Evolutionary conservation across 2,888 invertebrate species (phyloP).

Genomic region (Eustalomyia histrio): DNA sequence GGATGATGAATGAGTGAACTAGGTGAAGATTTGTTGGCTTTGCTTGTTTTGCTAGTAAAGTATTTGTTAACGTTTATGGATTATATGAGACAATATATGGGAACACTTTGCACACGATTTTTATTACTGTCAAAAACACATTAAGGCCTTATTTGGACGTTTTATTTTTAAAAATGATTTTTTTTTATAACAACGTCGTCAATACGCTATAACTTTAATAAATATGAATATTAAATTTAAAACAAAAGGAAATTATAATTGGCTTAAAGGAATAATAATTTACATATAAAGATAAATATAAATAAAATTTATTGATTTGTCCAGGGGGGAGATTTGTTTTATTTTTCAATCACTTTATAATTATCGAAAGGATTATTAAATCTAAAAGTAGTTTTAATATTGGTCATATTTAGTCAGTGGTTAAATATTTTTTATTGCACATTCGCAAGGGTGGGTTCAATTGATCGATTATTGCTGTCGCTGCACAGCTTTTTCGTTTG

Average conservation of each 20-base stretch:
- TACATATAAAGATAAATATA: neutral
- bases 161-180: neutral
- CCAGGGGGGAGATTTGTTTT: too few relatives aligned
- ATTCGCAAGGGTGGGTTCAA: conserved; percentile 64
- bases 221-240: neutral
- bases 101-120: conserved; percentile 49
- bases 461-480: conserved; percentile 61
- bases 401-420: conserved; percentile 34
- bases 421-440: conserved; percentile 28
- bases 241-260: neutral
- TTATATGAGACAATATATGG: conserved; percentile 24
- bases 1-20: conserved; percentile 41
- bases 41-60: neutral
- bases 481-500: conserved; percentile 17
- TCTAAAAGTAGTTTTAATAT: neutral
- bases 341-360: too few relatives aligned
- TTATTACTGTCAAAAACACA: conserved; percentile 43
- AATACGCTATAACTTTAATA: conserved; percentile 20
- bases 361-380: too few relatives aligned
- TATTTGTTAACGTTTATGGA: neutral
- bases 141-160: conserved; percentile 56
- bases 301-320: too few relatives aligned
- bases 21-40: conserved; percentile 42
- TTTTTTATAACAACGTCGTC: conserved; percentile 17
- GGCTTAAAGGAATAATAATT: conserved; percentile 4